Percentiles rank a stretch among this genome's conserved stretches.
Evolutionary conservation across 2,888 invertebrate species (phyloP).

Genomic region (Lepidochitona cinerea): DNA sequence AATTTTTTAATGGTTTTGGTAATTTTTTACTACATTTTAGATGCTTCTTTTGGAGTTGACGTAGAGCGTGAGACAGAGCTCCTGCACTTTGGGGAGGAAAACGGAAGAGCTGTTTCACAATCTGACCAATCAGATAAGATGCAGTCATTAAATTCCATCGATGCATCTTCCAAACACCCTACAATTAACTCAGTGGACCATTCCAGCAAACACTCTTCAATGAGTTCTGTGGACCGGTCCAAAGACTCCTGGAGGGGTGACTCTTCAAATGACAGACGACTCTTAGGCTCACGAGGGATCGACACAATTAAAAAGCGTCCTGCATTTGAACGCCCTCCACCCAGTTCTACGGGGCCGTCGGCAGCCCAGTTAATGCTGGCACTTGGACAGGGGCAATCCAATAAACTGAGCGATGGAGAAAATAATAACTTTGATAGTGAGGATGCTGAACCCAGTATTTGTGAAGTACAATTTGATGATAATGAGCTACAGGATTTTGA

Average conservation of each 20-base stretch:
- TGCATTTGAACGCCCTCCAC: neutral
- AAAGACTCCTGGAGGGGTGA: neutral
- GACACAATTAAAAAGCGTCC: constrained; percentile 33
- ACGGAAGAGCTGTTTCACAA: neutral
- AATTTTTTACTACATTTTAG: too few relatives aligned
- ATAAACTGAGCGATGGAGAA: constrained; percentile 22
- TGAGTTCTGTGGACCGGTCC: too few relatives aligned
- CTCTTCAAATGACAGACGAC: constrained; percentile 7
- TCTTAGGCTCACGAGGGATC: constrained; percentile 10
- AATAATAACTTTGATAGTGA: too few relatives aligned
- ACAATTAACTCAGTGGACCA: neutral
- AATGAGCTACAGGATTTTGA: constrained; percentile 54
- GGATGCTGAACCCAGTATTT: constrained; percentile 41
- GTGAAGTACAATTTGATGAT: constrained; percentile 47
- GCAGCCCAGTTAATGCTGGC: neutral
- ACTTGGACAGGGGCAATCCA: constrained; percentile 13
- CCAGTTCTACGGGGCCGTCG: neutral
- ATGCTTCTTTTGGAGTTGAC: neutral
- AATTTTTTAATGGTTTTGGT: too few relatives aligned
- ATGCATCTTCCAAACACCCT: neutral
- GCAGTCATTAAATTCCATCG: too few relatives aligned
- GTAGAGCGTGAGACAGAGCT: neutral
- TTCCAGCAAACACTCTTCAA: too few relatives aligned
- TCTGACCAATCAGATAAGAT: neutral
- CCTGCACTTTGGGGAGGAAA: neutral